These are phyloP conservation scores for Brachypodius melanocephalos DNA, from an alignment of 2,113 vertebrate genomes.

Conservation along the genomic window DNA sequence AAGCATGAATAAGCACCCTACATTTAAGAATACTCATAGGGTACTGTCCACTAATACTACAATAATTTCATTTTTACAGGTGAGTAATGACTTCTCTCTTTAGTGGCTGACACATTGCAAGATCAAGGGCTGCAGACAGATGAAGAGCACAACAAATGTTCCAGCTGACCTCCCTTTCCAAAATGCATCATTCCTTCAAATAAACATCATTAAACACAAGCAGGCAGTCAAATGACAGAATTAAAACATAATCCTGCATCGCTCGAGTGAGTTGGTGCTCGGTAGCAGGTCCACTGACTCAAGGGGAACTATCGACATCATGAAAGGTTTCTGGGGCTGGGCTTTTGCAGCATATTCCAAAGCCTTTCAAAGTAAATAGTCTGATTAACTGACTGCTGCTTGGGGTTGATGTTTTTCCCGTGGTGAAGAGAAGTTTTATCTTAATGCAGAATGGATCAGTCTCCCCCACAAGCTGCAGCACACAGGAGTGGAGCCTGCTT, in stretches of 20 bases:
- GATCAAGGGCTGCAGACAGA: constrained; percentile 19
- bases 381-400: neutral
- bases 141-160: neutral
- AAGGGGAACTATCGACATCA: neutral
- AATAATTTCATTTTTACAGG: neutral
- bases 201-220: neutral
- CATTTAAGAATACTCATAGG: neutral
- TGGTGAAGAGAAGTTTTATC: neutral
- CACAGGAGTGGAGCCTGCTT: neutral
- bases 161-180: constrained; percentile 29
- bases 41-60: neutral
- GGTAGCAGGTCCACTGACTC: neutral
- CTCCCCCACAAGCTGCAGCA: neutral
- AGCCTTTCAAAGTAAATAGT: neutral
- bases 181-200: neutral
- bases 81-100: neutral
- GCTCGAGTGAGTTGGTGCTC: neutral
- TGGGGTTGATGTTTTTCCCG: neutral
- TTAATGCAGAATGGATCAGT: neutral
- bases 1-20: neutral
- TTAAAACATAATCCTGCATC: neutral
- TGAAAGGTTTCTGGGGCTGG: neutral
- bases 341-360: neutral
- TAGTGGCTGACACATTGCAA: neutral
- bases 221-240: neutral